Evolutionary conservation across 2,113 vertebrate species (phyloP).

Genomic region (Balaenoptera acutorostrata): DNA sequence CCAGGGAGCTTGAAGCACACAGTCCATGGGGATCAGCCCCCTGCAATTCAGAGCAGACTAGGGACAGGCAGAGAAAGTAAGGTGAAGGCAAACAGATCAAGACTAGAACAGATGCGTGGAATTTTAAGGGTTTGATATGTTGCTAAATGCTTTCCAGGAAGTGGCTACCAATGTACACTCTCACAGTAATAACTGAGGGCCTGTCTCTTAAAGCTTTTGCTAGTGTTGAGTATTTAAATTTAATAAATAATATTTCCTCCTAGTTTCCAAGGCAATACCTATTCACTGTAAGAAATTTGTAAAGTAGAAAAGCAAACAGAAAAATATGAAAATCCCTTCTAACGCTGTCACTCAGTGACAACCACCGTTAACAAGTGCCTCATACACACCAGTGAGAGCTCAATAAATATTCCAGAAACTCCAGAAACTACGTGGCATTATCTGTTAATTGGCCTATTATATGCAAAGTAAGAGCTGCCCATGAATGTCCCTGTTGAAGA

Average conservation of each 20-base stretch:
- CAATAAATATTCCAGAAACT: not conserved
- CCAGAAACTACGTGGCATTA: not conserved
- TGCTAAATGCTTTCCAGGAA: not conserved
- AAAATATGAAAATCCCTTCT: not conserved
- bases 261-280: not conserved
- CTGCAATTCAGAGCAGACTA: not conserved
- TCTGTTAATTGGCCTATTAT: not conserved
- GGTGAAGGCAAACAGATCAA: not conserved
- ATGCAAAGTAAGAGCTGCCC: not conserved
- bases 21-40: not conserved
- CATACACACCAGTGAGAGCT: not conserved
- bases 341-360: not conserved
- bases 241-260: not conserved
- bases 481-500: not conserved
- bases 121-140: not conserved
- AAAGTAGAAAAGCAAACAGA: slow-evolving; percentile 1
- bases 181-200: not conserved
- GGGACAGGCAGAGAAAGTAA: not conserved
- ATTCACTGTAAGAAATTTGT: not conserved
- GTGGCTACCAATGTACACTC: not conserved
- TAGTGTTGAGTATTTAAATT: not conserved
- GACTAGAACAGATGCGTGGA: not conserved
- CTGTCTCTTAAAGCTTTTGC: not conserved
- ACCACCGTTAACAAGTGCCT: not conserved
- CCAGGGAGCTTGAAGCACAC: not conserved